Conservation (phyloP, 2,113 vertebrate genomes). For the Sceloporus tristichus region DNA sequence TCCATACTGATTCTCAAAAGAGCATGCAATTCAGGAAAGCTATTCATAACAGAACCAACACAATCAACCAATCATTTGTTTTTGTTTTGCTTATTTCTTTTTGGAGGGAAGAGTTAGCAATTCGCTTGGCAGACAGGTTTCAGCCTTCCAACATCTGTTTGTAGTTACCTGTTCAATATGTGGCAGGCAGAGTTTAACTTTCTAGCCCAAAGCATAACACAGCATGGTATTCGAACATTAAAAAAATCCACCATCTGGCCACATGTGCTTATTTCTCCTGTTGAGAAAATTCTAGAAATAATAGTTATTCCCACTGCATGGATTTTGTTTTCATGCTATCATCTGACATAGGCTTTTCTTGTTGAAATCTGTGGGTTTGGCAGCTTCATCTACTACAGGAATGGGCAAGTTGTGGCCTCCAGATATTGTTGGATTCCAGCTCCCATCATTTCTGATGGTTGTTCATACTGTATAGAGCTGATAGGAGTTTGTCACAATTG, state of each 20-base stretch:
- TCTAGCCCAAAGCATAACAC: conserved; percentile 18
- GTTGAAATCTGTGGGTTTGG: neutral
- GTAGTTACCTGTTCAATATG: neutral
- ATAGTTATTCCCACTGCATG: neutral
- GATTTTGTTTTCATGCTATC: neutral
- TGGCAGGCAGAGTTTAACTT: conserved; percentile 19
- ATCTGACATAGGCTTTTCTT: neutral
- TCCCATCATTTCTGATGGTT: neutral
- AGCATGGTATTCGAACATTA: neutral
- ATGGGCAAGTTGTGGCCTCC: neutral
- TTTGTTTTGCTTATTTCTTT: neutral
- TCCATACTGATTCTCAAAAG: neutral
- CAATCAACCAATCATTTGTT: neutral
- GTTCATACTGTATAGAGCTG: neutral
- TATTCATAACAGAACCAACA: neutral
- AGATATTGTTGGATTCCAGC: neutral
- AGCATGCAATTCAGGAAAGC: neutral
- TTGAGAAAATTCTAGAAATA: conserved; percentile 9
- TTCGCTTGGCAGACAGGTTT: neutral
- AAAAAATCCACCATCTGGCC: neutral
- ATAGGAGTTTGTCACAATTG: neutral
- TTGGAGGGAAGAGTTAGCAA: neutral
- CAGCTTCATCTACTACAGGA: neutral
- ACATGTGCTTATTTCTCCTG: neutral
- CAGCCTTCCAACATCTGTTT: conserved; percentile 6